A percentile compares a stretch with the other conserved stretches of the same genome.
Conservation (phyloP, 2,797 vertebrate species). For the Fistularia tabacaria region DNA sequence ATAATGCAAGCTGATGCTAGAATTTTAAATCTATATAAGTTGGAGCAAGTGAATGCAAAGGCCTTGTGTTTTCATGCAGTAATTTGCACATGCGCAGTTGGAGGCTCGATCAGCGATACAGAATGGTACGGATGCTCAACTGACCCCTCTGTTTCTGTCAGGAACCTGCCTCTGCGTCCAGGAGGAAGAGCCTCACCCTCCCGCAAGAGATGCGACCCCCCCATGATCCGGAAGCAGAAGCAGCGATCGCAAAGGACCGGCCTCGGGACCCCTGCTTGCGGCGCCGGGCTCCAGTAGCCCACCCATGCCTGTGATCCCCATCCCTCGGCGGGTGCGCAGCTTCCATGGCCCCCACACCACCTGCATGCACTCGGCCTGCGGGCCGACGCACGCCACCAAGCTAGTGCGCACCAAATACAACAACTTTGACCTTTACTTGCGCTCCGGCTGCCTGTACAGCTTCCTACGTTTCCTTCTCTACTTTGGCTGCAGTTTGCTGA, state of each 20-base stretch:
- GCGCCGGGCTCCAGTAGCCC: slow-evolving; percentile 69
- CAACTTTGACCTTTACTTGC: slow-evolving; percentile 89
- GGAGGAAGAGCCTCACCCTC: background rate
- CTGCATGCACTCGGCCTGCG: slow-evolving; percentile 96
- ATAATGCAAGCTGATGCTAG: too few relatives aligned
- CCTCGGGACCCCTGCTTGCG: slow-evolving; percentile 53
- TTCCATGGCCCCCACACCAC: slow-evolving; percentile 98
- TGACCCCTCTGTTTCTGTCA: too few relatives aligned
- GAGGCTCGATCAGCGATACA: too few relatives aligned
- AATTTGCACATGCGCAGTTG: too few relatives aligned
- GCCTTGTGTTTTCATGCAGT: too few relatives aligned
- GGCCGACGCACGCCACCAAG: slow-evolving; percentile 83
- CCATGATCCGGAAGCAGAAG: slow-evolving; percentile 53
- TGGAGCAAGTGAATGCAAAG: too few relatives aligned
- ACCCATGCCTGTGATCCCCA: slow-evolving; percentile 96
- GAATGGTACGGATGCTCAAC: too few relatives aligned
- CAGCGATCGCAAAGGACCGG: slow-evolving; percentile 41
- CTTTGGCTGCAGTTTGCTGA: slow-evolving; percentile 96
- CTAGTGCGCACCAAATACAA: slow-evolving; percentile 94
- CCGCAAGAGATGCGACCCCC: slow-evolving; percentile 12
- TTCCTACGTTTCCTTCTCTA: slow-evolving; percentile 95
- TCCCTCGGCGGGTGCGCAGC: slow-evolving; percentile 93
- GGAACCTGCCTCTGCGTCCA: too few relatives aligned
- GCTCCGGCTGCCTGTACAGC: slow-evolving; percentile 90
- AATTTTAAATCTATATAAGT: too few relatives aligned